These are phyloP conservation scores for Neostethus bicornis DNA, from an alignment of 2,797 vertebrate genomes.

Conservation along the genomic window DNA sequence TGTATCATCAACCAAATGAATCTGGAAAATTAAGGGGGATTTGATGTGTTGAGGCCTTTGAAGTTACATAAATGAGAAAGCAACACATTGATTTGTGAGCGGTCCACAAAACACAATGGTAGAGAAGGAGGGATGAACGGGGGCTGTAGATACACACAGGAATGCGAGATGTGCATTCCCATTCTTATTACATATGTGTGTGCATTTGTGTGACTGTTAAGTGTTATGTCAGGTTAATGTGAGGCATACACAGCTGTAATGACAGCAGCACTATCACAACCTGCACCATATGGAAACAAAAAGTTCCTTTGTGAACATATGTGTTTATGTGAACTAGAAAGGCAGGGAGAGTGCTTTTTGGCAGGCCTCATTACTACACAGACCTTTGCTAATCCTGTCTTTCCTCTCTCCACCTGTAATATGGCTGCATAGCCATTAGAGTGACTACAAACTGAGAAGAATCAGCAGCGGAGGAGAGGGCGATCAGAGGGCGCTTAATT, in stretches of 20 bases:
- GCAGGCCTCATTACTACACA: constrained; percentile 55
- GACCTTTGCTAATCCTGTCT: constrained; percentile 56
- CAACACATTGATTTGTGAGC: constrained; percentile 34
- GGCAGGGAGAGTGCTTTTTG: constrained; percentile 46
- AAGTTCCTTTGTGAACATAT: constrained; percentile 58
- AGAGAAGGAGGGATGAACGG: constrained; percentile 38
- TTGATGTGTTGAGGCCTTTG: constrained; percentile 65
- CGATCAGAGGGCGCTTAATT: constrained; percentile 77
- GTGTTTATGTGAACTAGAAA: constrained; percentile 49
- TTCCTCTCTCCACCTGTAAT: constrained; percentile 66
- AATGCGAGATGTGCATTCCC: constrained; percentile 32
- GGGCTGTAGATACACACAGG: constrained; percentile 30
- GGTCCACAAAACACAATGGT: constrained; percentile 28
- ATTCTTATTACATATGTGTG: constrained; percentile 25
- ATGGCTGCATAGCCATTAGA: constrained; percentile 58
- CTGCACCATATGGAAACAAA: constrained; percentile 54
- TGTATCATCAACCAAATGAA: constrained; percentile 74
- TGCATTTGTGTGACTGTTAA: constrained; percentile 30
- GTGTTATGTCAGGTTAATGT: constrained; percentile 49
- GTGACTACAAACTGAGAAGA: constrained; percentile 49
- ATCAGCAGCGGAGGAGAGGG: constrained; percentile 64
- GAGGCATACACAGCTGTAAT: constrained; percentile 34
- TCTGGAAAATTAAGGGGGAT: constrained; percentile 76
- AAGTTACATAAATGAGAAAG: constrained; percentile 62
- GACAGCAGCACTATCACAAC: constrained; percentile 48